phyloP scores from a whole-genome alignment of 2,113 vertebrate species.

The Casuarius casuarius region DNA sequence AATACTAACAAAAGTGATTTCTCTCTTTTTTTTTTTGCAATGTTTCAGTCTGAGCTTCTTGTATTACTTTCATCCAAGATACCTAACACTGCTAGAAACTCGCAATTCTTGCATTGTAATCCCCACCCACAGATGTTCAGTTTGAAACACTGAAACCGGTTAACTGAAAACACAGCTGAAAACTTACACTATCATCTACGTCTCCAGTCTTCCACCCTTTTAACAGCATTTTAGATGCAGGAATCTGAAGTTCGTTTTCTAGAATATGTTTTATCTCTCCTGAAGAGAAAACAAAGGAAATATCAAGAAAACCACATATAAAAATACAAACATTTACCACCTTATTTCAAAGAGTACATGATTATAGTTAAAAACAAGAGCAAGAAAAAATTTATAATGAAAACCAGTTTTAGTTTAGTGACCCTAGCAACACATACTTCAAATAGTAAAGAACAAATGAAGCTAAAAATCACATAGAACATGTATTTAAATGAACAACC shows the following conservation, averaged over 20 bases:
- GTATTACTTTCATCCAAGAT: neutral
- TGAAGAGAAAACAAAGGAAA: slow-evolving; percentile 67
- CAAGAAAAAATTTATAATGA: neutral
- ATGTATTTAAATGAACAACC: neutral
- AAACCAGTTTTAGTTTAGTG: neutral
- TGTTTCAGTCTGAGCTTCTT: neutral
- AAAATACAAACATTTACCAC: neutral
- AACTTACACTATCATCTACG: slow-evolving; percentile 95
- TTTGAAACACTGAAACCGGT: slow-evolving; percentile 26
- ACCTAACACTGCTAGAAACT: neutral
- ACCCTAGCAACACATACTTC: neutral
- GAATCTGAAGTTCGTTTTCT: slow-evolving; percentile 94
- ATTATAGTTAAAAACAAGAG: neutral
- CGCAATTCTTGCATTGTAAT: neutral
- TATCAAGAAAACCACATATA: neutral
- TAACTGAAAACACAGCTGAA: slow-evolving; percentile 52
- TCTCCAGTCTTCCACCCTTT: slow-evolving; percentile 99
- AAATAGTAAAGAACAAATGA: neutral
- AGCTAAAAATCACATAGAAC: neutral
- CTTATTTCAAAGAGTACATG: neutral
- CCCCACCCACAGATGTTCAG: neutral
- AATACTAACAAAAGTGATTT: neutral
- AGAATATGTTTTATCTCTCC: slow-evolving; percentile 96
- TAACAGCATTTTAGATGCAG: slow-evolving; percentile 96
- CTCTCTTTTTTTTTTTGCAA: neutral